A percentile compares a stretch with the other conserved stretches of the same genome.
Evolutionary conservation across 2,888 invertebrate genomes (phyloP).

Genomic region (Drosophila quinaria): DNA sequence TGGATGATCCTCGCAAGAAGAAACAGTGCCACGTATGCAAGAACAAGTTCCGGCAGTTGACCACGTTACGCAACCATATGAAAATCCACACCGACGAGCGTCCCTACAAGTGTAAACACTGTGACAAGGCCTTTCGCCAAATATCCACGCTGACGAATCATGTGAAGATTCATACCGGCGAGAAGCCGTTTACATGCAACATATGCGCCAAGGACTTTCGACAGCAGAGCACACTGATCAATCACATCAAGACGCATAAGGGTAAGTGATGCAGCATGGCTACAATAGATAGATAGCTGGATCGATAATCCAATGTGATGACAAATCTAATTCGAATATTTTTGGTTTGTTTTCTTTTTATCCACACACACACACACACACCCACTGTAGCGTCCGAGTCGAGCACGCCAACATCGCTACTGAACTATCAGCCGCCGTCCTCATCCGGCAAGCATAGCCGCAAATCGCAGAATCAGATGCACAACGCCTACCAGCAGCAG

Average conservation of each 20-base stretch:
- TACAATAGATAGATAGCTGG: too few relatives aligned
- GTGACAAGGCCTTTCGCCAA: conserved; percentile 83
- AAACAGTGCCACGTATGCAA: conserved; percentile 84
- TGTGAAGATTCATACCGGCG: conserved; percentile 83
- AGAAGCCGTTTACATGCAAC: conserved; percentile 83
- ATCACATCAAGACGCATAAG: conserved; percentile 84
- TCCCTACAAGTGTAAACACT: conserved; percentile 83
- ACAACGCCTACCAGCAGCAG: conserved; percentile 74
- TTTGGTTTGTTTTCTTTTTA: not conserved
- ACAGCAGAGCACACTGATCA: conserved; percentile 83
- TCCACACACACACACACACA: not conserved
- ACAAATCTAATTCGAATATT: not conserved
- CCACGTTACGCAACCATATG: conserved; percentile 84
- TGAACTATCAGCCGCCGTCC: conserved; percentile 81
- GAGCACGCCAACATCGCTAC: conserved; percentile 79
- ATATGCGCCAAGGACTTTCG: conserved; percentile 84
- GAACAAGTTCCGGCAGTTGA: conserved; percentile 83
- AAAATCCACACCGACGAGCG: conserved; percentile 83
- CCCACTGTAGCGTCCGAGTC: conserved; percentile 70
- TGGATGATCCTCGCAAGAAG: conserved; percentile 84
- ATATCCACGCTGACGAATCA: conserved; percentile 83
- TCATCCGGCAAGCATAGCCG: conserved; percentile 63
- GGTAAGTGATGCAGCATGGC: conserved; percentile 62
- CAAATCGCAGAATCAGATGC: conserved; percentile 77
- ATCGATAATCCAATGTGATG: too few relatives aligned